Evolutionary conservation across 2,797 vertebrate species (phyloP), one percentile per base, ranked within the genome.

Genomic region (Protosalanx chinensis): DNA sequence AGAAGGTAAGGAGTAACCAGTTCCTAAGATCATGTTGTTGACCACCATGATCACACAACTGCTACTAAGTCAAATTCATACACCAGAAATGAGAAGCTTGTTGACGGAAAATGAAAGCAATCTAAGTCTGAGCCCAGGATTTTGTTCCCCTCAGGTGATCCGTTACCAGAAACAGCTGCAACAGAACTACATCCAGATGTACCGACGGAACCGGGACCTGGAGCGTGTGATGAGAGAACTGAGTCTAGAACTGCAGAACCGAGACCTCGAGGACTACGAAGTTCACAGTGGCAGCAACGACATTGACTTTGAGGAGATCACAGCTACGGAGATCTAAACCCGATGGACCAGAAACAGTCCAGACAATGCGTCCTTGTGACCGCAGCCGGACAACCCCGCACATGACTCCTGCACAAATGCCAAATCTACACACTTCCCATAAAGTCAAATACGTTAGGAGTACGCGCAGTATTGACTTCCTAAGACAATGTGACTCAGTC

Each of bases 101-200:
- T 46, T 13, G 41, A 46, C 41, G 7, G 41, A 46, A 46, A 46
- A 46, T 46, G 41, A 46, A 46, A 46, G 41, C 41, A 8, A 46
- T 46, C 10, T 12, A 46, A 46, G 41, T 46, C 41, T 46, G 41
- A 46, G 41, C 10, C 41, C 41, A 46, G 7, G 41, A 46, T 46
- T 46, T 12, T 46, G 10, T 46, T 46, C 41, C 41, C 41, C 41
- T 46, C 41, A 46, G 41, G 97, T 98, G 53, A 97, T 99, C 84
- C 94, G 93, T 75, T 98, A 99, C 89, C 97, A 99, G 92, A 97
- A 97, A 79, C 96, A 98, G 87, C 93, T 99, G 86, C 98, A 99
- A 74, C 93, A 97, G 91, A 98, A 97, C 93, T 99, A 99, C 59
- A 93, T 98, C 81, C 95, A 97, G 89, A 99, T 98, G 97, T 98